Evolutionary conservation across 2,888 invertebrate genomes (phyloP).

Genomic region (Nycteola revayana): DNA sequence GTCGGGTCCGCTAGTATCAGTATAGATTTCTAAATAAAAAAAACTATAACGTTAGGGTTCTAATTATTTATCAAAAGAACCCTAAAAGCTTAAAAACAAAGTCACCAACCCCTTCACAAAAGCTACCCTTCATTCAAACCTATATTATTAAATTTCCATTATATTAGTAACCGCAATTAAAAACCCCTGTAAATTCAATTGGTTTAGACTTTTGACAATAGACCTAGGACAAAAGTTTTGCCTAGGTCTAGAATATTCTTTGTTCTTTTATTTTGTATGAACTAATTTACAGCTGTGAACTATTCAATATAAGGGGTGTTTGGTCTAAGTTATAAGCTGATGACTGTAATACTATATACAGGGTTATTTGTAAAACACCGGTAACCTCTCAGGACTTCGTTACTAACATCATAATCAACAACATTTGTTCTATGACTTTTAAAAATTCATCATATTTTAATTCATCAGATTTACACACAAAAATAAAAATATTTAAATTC

Average conservation of each 20-base stretch:
- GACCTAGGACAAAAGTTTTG: conserved; percentile 17
- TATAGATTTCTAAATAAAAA: no score
- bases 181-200: conserved; percentile 12
- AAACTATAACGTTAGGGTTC: no score
- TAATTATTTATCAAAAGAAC: no score
- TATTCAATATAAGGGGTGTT: conserved; percentile 21
- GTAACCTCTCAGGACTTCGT: no score
- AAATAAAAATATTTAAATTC: no score
- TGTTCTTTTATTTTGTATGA: conserved; percentile 16
- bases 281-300: conserved; percentile 29
- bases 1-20: no score
- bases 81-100: no score
- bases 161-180: conserved; percentile 10
- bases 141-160: not conserved
- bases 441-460: no score
- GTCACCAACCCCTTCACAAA: not conserved
- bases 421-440: no score
- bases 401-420: no score
- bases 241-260: conserved; percentile 22
- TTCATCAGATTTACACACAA: no score
- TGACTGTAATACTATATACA: not conserved
- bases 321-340: conserved; percentile 8
- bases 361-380: no score
- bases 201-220: conserved; percentile 17
- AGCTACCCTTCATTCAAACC: not conserved